Base-by-base conservation (phyloP, 2,888 invertebrate species). In the Ophion obscuratus region DNA sequence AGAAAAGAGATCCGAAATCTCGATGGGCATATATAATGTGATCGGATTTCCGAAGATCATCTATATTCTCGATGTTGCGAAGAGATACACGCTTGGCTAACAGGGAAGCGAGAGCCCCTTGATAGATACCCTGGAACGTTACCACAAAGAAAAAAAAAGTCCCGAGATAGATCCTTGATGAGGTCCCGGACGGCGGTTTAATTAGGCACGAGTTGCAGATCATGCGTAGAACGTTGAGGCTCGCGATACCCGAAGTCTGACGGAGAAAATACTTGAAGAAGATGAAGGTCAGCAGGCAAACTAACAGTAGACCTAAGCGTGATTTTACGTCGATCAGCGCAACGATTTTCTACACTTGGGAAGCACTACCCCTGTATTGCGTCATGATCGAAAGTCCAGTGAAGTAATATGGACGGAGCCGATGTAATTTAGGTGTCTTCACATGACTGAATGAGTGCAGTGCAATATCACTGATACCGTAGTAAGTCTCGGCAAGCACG, bases 51-150 rank as follows among this genome's bases (percentile, higher is more conserved):
- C 24, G 24, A 27, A 82, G 81, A 57, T 82, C 70, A 1, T 20
- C 24, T 11, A 27, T 20, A 20, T 47, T 64, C 11, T 82, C n/a
- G 10, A 82, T 53, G 2, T 70, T 70, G 1, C 36, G 53, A 36
- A 31, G 57, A 10, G n/a, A 70, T 27, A 62, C 27, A 5, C 17
- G 47, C 24, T 36, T 70, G 10, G 82, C 10, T 11, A 82, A 31
- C 27, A 76, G 68, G 40, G 70, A 47, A 7, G 82, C 62, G 0
- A 76, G 70, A 17, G 62, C 36, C 11, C 82, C 82, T 57, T 68
- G 70, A 82, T 76, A 76, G 1, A 82, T 14, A 10, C 40, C 82
- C 57, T 75, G 62, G 40, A 82, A 57, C 2, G 76, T 64, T 1
- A 82, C n/a, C 9, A 71, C 27, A 11, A 76, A 53, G 6, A 44